These are phyloP conservation scores for Ispidina lecontei DNA, from an alignment of 2,797 vertebrate genomes.

Conservation along the genomic window DNA sequence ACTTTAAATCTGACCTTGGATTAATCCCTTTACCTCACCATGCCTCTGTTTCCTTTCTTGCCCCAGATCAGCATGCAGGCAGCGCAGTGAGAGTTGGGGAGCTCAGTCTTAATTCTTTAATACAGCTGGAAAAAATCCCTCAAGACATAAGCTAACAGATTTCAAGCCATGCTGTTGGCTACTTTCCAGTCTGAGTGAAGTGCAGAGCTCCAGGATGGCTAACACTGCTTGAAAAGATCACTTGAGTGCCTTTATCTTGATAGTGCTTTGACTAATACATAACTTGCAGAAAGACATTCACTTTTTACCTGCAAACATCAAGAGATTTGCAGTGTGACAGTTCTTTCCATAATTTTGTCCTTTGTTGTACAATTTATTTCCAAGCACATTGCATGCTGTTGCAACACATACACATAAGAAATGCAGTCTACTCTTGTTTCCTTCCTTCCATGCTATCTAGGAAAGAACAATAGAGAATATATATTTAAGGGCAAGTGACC, in stretches of 20 bases:
- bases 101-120: slow-evolving; percentile 57
- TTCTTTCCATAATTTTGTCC: slow-evolving; percentile 21
- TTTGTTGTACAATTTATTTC: slow-evolving; percentile 61
- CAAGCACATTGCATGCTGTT: neutral
- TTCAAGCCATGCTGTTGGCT: slow-evolving; percentile 60
- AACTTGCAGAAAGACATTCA: slow-evolving; percentile 24
- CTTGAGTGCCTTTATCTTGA: slow-evolving; percentile 39
- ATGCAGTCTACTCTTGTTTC: neutral
- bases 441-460: slow-evolving; percentile 17
- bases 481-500: neutral
- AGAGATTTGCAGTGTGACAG: slow-evolving; percentile 4
- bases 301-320: slow-evolving; percentile 26
- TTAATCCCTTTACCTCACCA: slow-evolving; percentile 59
- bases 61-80: slow-evolving; percentile 44
- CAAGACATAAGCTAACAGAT: slow-evolving; percentile 55
- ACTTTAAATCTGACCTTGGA: slow-evolving; percentile 55
- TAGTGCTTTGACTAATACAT: slow-evolving; percentile 33
- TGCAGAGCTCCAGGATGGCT: neutral
- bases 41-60: slow-evolving; percentile 60
- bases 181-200: slow-evolving; percentile 41
- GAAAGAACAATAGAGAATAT: neutral
- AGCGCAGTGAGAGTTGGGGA: slow-evolving; percentile 22
- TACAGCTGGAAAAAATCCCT: slow-evolving; percentile 69
- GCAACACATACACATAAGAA: slow-evolving; percentile 44
- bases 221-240: slow-evolving; percentile 43